Evolutionary conservation across 2,888 invertebrate species (phyloP), one percentile per base, ranked within the genome.

Genomic region (Chrysolina oricalcia): DNA sequence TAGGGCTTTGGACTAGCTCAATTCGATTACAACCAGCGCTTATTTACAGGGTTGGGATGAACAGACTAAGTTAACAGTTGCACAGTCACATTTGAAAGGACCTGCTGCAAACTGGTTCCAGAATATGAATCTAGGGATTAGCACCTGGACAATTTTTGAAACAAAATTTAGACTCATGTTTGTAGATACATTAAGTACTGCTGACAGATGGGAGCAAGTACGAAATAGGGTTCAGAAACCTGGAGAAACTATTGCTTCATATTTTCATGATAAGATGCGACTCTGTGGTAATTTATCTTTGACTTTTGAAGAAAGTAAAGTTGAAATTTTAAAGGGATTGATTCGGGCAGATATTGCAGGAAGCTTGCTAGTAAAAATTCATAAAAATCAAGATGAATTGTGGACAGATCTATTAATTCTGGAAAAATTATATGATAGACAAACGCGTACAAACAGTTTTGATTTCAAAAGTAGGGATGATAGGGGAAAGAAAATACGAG

Each of bases 191-290:
- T 56, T 56, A n/a, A 56, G 56, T 21, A 56, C 21, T 11, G 56
- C 56, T 56, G 56, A 56, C 17, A 56, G 56, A 56, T 56, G 56
- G 56, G 56, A 56, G 21, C 56, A 56, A 11, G 17, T n/a, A n/a
- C n/a, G n/a, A n/a, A n/a, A n/a, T n/a, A n/a, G n/a, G n/a, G n/a
- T n/a, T n/a, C n/a, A n/a, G 10, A 17, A 17, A 21, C 5, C 17
- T 15, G 21, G n/a, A 21, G 56, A 19, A 19, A 17, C 56, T 19
- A 4, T 19, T 5, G 2, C n/a, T 8, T 19, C 56, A 21, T 56
- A 56, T 56, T 56, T 56, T 11, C 13, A 56, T 56, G 56, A 56
- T 11, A 56, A 56, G 2, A 56, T 56, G 17, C 3, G 56, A 56
- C 1, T 56, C 17, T 56, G 13, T 13, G 56, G 56, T 6, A 56